phyloP scores from a whole-genome alignment of 2,113 vertebrate genomes.

The Panthera uncia region DNA sequence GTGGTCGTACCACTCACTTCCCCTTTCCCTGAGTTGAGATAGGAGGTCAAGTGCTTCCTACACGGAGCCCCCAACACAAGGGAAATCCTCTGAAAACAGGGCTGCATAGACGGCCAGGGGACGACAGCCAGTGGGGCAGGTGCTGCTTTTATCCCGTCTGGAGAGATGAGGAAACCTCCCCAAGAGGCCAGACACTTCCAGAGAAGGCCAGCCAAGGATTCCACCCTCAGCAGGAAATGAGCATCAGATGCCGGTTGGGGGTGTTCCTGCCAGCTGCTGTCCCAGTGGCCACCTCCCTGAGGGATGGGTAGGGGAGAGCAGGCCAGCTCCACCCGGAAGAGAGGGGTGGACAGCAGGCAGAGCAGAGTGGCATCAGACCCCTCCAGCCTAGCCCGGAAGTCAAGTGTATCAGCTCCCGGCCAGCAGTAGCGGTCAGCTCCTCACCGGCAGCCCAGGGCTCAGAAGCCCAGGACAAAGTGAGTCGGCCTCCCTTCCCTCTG shows the following conservation, averaged over 20 bases:
- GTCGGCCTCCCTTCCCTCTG: not conserved
- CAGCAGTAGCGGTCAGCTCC: not conserved
- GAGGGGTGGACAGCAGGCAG: not conserved
- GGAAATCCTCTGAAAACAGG: not conserved
- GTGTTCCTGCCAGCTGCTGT: not conserved
- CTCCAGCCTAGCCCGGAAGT: not conserved
- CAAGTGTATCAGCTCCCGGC: not conserved
- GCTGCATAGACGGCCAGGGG: not conserved
- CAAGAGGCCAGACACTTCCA: not conserved
- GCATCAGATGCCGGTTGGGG: not conserved
- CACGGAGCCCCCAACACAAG: not conserved
- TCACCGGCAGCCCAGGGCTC: not conserved
- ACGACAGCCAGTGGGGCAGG: not conserved
- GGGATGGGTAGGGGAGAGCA: accelerated
- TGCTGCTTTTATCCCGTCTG: not conserved
- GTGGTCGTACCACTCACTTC: not conserved
- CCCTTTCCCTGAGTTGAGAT: not conserved
- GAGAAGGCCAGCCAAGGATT: not conserved
- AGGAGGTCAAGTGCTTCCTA: not conserved
- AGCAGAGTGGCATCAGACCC: not conserved
- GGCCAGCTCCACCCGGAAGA: not conserved
- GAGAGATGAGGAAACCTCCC: not conserved
- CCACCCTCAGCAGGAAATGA: not conserved
- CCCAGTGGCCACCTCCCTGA: not conserved
- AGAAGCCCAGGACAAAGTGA: not conserved